Evolutionary conservation across 2,888 invertebrate genomes (phyloP).

Genomic region (Gasteruption jaculator): DNA sequence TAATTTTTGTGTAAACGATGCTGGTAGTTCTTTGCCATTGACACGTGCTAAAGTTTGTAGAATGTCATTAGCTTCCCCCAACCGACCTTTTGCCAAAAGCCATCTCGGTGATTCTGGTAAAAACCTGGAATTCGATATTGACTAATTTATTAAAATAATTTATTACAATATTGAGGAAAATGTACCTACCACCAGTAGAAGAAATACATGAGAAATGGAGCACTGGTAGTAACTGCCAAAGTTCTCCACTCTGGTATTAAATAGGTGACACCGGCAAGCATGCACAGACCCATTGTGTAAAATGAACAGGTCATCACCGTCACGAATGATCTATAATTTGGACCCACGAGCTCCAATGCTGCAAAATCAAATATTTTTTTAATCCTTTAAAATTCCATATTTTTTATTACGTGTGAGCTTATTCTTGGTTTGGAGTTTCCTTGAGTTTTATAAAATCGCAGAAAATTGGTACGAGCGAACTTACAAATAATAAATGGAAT

Average conservation of each 20-base stretch:
- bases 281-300: conserved; percentile 80
- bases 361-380: conserved; percentile 36
- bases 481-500: conserved; percentile 92
- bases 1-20: conserved; percentile 67
- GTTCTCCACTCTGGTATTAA: conserved; percentile 79
- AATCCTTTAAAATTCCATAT: background rate
- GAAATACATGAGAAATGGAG: conserved; percentile 81
- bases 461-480: too few relatives aligned
- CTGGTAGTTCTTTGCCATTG: conserved; percentile 73
- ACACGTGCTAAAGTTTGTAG: conserved; percentile 72
- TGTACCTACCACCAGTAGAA: conserved; percentile 68
- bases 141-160: too few relatives aligned
- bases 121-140: conserved; percentile 53
- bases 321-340: conserved; percentile 85
- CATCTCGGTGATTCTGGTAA: conserved; percentile 89
- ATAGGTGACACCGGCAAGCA: conserved; percentile 81
- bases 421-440: too few relatives aligned
- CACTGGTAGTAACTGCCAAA: conserved; percentile 74
- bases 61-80: conserved; percentile 77
- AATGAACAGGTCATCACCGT: conserved; percentile 90
- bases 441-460: too few relatives aligned
- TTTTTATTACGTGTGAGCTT: too few relatives aligned
- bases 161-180: background rate
- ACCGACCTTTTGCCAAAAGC: conserved; percentile 77
- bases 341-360: conserved; percentile 89